Base-by-base conservation (phyloP, 2,113 vertebrate species). In the Pseudopipra pipra region DNA sequence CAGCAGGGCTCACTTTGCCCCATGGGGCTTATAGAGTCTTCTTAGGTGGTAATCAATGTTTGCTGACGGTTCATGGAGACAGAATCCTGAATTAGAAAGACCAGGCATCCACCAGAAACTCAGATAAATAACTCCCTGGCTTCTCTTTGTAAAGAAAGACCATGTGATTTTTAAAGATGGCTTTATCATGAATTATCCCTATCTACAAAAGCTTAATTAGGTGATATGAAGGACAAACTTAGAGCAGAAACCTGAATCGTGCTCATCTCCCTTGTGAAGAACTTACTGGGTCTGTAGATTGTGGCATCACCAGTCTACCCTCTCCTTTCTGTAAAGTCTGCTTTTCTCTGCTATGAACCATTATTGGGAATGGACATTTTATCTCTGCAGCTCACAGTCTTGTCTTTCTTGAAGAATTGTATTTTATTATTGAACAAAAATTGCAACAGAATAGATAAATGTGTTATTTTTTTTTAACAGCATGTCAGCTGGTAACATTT, bases 21-120 rank as follows among this genome's bases (percentile, higher is more conserved):
- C 7, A 5, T 0, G 0, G 8, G 65, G 5, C 52, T 81, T 65
- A 20, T 14, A 21, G 46, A 21, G 8, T 17, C 52, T 35, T 65
- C n/a, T 54, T 24, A n/a, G 6, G 31, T 12, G 30, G 20, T 23
- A 59, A 18, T 33, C 25, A 59, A 18, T 33, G 51, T 17, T 62
- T 80, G 52, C 41, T 76, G 65, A 16, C 33, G 3, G 2, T 9
- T 39, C 3, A 2, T 11, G 21, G 37, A 80, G 51, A 43, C 12
- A 8, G 24, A n/a, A 44, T 59, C 33, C 39, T 68, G 44, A 61
- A 37, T 59, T 39, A 55, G 16, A 39, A 17, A 31, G 30, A 30
- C 12, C 8, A 46, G 12, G 23, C n/a, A 30, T 30, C 54, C 71
- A 44, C 11, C 59, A 85, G 31, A 37, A 61, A 7, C 35, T 15